Percentiles rank a stretch among this genome's conserved stretches.
Conservation (phyloP, 2,113 vertebrate species). For the Apteryx owenii region DNA sequence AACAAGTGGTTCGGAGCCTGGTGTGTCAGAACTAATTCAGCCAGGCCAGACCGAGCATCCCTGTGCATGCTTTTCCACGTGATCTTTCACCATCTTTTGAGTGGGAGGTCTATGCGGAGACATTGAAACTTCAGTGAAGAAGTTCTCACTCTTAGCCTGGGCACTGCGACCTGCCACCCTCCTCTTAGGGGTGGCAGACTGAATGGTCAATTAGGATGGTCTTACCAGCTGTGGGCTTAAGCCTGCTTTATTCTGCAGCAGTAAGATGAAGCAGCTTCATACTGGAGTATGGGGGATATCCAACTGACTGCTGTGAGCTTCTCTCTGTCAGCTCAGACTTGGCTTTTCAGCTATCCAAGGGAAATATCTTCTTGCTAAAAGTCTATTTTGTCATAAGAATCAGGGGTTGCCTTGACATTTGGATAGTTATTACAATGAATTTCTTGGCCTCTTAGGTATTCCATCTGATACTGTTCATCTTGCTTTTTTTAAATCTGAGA, state of each 20-base stretch:
- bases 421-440: neutral
- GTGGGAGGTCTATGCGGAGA: neutral
- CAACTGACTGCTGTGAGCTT: neutral
- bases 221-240: neutral
- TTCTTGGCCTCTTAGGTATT: neutral
- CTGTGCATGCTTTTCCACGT: neutral
- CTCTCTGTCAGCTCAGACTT: neutral
- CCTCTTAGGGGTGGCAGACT: neutral
- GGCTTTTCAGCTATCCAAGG: neutral
- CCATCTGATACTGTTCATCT: neutral
- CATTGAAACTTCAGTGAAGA: neutral
- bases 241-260: neutral
- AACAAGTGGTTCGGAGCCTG: constrained; percentile 7
- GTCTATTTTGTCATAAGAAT: neutral
- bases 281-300: neutral
- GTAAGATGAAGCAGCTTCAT: neutral
- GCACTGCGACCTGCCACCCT: neutral
- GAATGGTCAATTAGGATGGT: neutral
- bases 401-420: neutral
- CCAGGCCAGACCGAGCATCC: neutral
- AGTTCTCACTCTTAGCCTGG: neutral
- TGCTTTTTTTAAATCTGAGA: neutral
- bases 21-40: constrained; percentile 1
- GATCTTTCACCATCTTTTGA: neutral
- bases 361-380: neutral